Evolutionary conservation across 2,888 invertebrate species (phyloP), one percentile per base, ranked within the genome.

Genomic region (Cataglyphis cursor): DNA sequence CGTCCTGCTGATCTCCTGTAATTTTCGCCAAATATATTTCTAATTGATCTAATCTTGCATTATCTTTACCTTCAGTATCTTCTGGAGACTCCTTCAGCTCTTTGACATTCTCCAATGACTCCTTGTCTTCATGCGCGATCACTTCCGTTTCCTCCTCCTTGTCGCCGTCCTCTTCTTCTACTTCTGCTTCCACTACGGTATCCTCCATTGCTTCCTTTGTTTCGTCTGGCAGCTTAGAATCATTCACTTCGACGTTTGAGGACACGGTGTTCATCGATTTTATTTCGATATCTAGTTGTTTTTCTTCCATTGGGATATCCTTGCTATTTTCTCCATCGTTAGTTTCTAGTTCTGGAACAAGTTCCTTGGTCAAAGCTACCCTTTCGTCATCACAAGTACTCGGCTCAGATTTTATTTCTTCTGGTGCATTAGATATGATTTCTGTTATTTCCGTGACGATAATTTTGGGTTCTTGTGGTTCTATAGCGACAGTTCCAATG

Each of bases 401-500:
- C 2, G 83, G 41, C 72, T 89, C 88, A 15, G 51, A 82, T 24
- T 87, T 89, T 0, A 57, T 31, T 48, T 88, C 84, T 44, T 88
- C 88, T 35, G 65, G 41, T 0, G 64, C 35, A 21, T 76, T 88
- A 21, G 87, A 41, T n/a, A 81, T 35, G 10, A 76, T 81, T 48
- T 91, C 85, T 9, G 87, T 28, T 38, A 90, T 82, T 41, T 91
- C 90, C 0, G 85, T 18, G 0, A 85, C 84, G 8, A 90, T 86
- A 51, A 90, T 86, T 89, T 92, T 94, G 1, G 91, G 90, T 68
- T 93, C 93, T 4, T 87, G 87, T 0, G 90, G 89, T 73, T 94
- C 93, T 31, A 91, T 90, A 8, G 93, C 91, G 18, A 93, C 92
- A 0, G 94, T 93, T 5, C 94, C 95, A 75, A 95, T 95, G 83